A percentile compares a stretch with the other conserved stretches of the same genome.
Evolutionary conservation across 2,888 invertebrate genomes (phyloP).

Genomic region (Torymus texanus): DNA sequence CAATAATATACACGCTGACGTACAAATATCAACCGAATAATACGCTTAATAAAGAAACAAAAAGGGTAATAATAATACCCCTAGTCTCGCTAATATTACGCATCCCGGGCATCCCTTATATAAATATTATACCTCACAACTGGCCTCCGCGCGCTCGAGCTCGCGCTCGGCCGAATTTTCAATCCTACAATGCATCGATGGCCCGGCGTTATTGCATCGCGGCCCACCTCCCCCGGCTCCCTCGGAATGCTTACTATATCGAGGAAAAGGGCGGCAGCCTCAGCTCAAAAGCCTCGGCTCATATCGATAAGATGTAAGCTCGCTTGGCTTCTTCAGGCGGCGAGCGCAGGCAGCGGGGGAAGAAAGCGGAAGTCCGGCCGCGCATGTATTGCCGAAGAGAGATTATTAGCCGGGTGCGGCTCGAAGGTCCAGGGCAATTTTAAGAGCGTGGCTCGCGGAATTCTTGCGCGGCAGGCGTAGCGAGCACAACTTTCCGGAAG

Average conservation of each 20-base stretch:
- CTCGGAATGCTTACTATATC: conserved; percentile 73
- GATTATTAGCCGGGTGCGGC: conserved; percentile 30
- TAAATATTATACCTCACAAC: too few relatives aligned
- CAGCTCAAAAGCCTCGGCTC: conserved; percentile 58
- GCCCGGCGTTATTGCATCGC: conserved; percentile 70
- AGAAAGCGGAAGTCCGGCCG: conserved; percentile 37
- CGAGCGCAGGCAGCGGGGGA: conserved; percentile 2
- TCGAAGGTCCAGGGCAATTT: conserved; percentile 34
- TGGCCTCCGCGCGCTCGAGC: too few relatives aligned
- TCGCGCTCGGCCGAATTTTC: conserved; percentile 60
- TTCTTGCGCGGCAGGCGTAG: conserved; percentile 15
- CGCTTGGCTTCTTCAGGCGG: not conserved
- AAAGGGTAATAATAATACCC: too few relatives aligned
- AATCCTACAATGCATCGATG: conserved; percentile 69
- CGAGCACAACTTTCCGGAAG: conserved; percentile 20
- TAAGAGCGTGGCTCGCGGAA: conserved; percentile 37
- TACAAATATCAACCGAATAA: too few relatives aligned
- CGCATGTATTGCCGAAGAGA: not conserved
- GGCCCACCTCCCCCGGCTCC: conserved; percentile 7
- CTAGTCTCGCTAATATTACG: too few relatives aligned
- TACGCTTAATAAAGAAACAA: too few relatives aligned
- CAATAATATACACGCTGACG: too few relatives aligned
- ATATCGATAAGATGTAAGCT: conserved; percentile 3
- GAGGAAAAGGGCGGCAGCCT: conserved; percentile 52
- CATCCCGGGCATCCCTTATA: too few relatives aligned